Base-by-base conservation (phyloP, 64 coral and sea anemone species). In the Catalaphyllia jardinei region DNA sequence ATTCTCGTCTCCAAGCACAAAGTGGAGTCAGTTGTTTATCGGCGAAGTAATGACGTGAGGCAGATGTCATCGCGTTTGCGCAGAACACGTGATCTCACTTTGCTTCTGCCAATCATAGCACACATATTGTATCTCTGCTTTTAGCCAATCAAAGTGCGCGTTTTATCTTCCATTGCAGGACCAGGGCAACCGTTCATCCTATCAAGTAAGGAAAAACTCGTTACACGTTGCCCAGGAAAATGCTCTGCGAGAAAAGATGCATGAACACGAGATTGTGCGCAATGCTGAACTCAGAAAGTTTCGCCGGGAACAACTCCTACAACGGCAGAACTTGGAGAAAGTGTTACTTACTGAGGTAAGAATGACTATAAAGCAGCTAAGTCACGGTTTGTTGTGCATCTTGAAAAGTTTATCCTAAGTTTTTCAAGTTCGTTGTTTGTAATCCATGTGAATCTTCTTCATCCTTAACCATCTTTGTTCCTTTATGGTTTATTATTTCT, bases 251-350 rank as follows among this genome's bases (percentile, higher is more conserved):
- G 89, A 90, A 79, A 91, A 92, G 52, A 69, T 82, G 4, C 89
- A 88, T 29, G 79, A 91, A 9, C 92, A 98, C 19, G 87, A 94
- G 31, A 89, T 94, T 49, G 94, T 92, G 84, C 88, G 94, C 71
- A 90, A 91, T 30, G 84, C 84, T 59, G 86, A 98, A 86, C 88
- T 94, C 13, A 91, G 92, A 60, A 91, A 87, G 73, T 98, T 94
- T 92, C 86, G 92, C 63, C 85, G 96, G 49, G 92, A 94, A 60
- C 96, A 98, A 71, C 77, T 98, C 29, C 27, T 94, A 38, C 89
- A 98, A 20, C 86, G 96, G 13, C 96, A 98, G 62, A 89, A 75
- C 29, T 67, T 98, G 73, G 96, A 98, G 81, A 98, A 98, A 89
- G 80, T 87, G 52, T 85, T 98, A 38, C 93, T 93, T 67, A 85